Evolutionary conservation across 2,888 invertebrate genomes (phyloP).

Genomic region (Eupithecia centaureata): DNA sequence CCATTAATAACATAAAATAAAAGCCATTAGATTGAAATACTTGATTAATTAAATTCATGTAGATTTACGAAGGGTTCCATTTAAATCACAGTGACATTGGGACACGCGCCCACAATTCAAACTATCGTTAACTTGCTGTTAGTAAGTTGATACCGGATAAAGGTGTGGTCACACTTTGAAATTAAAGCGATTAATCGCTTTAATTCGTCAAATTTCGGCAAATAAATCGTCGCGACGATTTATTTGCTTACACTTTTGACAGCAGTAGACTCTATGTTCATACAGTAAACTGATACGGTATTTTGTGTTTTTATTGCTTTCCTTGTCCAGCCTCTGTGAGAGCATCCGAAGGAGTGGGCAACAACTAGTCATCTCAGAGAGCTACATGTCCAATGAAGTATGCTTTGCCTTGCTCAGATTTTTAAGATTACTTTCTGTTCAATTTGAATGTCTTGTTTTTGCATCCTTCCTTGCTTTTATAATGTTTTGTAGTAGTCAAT

Average conservation of each 20-base stretch:
- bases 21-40: constrained; percentile 18
- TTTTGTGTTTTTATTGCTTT: too few relatives aligned
- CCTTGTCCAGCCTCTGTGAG: not conserved
- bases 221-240: too few relatives aligned
- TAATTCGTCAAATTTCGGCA: too few relatives aligned
- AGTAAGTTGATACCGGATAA: constrained; percentile 48
- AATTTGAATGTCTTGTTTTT: not conserved
- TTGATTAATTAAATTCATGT: constrained; percentile 40
- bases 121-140: constrained; percentile 66
- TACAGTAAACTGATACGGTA: too few relatives aligned
- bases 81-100: constrained; percentile 66
- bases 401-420: too few relatives aligned
- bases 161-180: constrained; percentile 17
- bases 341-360: too few relatives aligned
- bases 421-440: not conserved
- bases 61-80: constrained; percentile 44
- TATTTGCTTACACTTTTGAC: too few relatives aligned
- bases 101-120: constrained; percentile 56
- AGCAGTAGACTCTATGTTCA: too few relatives aligned
- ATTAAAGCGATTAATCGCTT: not conserved
- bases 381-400: too few relatives aligned
- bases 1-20: not conserved
- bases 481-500: not conserved
- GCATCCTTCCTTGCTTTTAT: not conserved
- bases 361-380: too few relatives aligned